Evolutionary conservation across 2,888 invertebrate genomes (phyloP), one percentile per base, ranked within the genome.

Genomic region (Erebia ligea): DNA sequence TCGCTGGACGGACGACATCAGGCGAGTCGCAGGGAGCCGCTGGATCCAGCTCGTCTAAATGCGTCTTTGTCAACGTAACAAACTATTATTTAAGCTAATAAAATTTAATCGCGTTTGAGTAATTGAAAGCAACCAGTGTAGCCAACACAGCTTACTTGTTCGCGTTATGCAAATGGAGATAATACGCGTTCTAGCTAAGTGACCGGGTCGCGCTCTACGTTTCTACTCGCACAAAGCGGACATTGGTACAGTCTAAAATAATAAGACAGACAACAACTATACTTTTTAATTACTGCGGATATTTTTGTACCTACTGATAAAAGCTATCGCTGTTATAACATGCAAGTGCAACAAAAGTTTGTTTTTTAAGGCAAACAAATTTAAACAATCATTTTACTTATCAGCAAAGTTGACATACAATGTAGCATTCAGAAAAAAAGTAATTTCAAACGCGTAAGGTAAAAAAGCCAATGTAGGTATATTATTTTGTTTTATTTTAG

Each of bases 81-180:
- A 57, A 57, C 5, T 13, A 11, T 15, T 21, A 2, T 13, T 25
- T 34, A 5, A 57, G 21, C 25, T 57, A 45, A 1, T 21, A 13
- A 25, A 57, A 25, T 57, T 15, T 57, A 34, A 40, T 64, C 34
- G n/a, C 13, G 54, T 40, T 34, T 11, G 40, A 54, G 34, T 40
- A 64, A 40, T 54, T 40, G 17, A 64, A 64, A 54, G 64, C 64
- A 64, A 54, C 34, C n/a, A 17, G 64, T 64, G 64, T 52, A 40
- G 34, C 19, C 9, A 82, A 86, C 87, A 88, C 89, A 87, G 90
- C 88, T 89, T 34, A 90, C 85, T 90, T 87, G 88, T 88, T 86
- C 86, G 87, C 85, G 82, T 88, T 89, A 91, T 90, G 91, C 89
- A 91, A 91, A 92, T 90, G 86, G 82, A 88, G 86, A 90, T 89